Evolutionary conservation across 2,888 invertebrate genomes (phyloP), one percentile per base, ranked within the genome.

Genomic region (Drosophila tanythrix): DNA sequence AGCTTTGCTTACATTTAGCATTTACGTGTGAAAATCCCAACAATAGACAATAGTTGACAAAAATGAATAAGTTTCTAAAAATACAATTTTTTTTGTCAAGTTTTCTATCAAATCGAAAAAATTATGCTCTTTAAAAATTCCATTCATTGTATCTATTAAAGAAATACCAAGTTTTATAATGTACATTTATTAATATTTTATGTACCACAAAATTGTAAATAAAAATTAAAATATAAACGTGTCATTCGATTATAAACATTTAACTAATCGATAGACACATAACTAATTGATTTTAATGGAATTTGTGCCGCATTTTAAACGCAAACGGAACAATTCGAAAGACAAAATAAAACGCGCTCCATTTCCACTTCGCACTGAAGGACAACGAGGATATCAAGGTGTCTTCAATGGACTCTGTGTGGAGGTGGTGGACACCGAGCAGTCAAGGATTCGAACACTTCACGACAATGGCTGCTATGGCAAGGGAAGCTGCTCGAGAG

Each of bases 381-480:
- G 52, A 2, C 31, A 55, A 35, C 55, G 18, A 46, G 21, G 21
- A 2, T 82, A 67, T 11, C 55, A 64, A 6, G 96, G 96, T 1
- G 93, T 94, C 80, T 96, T 95, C 82, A 96, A 96, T 90, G 96
- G 96, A 1, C 94, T 95, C 72, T 95, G 95, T 77, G 95, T 97
- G 1, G 95, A 95, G 83, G 93, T 97, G 36, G 93, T 92, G 51
- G 94, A 95, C 75, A 89, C 92, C 1, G 94, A 94, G 53, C 95
- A 95, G 83, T 1, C 43, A 11, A 15, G 18, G 13, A 95, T 96
- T 91, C 93, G 94, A 75, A 92, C 94, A 7, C 87, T 97, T 18
- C 94, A 96, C 89, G 95, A 95, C 31, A 96, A 95, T 94, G 97
- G 97, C 0, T 96, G 94, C 91, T 97, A 96, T 93, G 97, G 97